Evolutionary conservation across 2,797 vertebrate species (phyloP).

Genomic region (Centroberyx gerrardi): DNA sequence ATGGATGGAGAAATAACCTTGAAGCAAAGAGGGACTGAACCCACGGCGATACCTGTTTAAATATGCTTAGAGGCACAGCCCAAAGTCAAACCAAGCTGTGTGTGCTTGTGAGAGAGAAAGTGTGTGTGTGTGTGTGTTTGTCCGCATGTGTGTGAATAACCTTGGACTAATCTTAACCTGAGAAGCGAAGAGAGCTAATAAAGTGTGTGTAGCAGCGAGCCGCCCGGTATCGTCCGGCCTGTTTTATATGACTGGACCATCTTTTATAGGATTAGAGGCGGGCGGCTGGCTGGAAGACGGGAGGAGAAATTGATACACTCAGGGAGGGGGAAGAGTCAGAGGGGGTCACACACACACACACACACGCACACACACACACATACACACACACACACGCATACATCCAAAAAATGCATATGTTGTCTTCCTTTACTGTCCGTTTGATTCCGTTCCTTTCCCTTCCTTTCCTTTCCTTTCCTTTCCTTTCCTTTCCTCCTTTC

Average conservation of each 20-base stretch:
- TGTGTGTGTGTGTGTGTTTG: conserved; percentile 16
- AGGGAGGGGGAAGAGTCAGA: conserved; percentile 45
- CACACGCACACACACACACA: conserved; percentile 2
- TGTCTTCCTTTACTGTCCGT: too few relatives aligned
- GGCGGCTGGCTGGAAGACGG: conserved; percentile 37
- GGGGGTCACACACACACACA: conserved; percentile 31
- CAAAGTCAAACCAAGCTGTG: conserved; percentile 19
- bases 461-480: conserved; percentile 7
- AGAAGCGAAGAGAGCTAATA: conserved; percentile 44
- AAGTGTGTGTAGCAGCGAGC: conserved; percentile 40
- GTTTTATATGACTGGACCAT: conserved; percentile 60
- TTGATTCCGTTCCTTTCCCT: not conserved
- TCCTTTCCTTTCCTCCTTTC: conserved; percentile 39
- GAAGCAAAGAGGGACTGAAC: conserved; percentile 40
- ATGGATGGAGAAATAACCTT: conserved; percentile 56
- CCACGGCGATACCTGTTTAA: not conserved
- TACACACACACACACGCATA: conserved; percentile 1
- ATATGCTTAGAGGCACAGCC: conserved; percentile 23
- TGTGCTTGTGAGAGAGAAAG: not conserved
- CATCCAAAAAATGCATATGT: too few relatives aligned
- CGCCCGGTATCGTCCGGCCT: conserved; percentile 28
- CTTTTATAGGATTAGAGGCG: conserved; percentile 75
- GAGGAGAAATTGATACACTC: conserved; percentile 62
- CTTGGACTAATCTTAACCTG: conserved; percentile 56
- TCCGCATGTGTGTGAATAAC: conserved; percentile 54